Conservation (phyloP, 2,113 vertebrate genomes). For the Rhynchopsitta pachyrhyncha region DNA sequence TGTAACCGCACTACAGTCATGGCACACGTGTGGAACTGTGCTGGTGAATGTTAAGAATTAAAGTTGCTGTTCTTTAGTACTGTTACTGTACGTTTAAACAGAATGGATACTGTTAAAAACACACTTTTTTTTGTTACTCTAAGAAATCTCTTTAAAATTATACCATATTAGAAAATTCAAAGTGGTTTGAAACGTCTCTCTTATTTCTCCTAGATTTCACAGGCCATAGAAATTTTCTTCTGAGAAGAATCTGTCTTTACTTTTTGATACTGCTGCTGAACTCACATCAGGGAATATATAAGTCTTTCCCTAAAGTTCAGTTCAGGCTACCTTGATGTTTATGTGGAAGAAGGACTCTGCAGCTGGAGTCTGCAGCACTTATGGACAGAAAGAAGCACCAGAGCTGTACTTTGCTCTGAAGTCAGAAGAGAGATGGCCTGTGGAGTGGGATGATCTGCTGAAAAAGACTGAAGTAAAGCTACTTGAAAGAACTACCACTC, state of each 20-base stretch:
- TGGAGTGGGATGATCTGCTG: slow-evolving; percentile 24
- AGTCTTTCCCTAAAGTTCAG: slow-evolving; percentile 69
- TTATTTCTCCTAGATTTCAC: slow-evolving; percentile 85
- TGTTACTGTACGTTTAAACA: background rate
- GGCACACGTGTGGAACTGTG: background rate
- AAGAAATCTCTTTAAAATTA: background rate
- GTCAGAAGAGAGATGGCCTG: slow-evolving; percentile 33
- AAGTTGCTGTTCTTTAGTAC: background rate
- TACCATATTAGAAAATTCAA: background rate
- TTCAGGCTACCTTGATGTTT: slow-evolving; percentile 55
- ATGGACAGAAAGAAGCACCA: background rate
- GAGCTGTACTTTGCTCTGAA: slow-evolving; percentile 23
- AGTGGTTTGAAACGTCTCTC: background rate
- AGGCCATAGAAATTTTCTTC: slow-evolving; percentile 98
- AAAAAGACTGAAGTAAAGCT: slow-evolving; percentile 49
- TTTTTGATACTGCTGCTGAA: slow-evolving; percentile 83
- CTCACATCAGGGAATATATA: slow-evolving; percentile 67
- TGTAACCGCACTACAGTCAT: background rate
- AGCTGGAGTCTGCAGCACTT: slow-evolving; percentile 38
- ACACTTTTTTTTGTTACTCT: no score
- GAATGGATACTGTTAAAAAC: background rate
- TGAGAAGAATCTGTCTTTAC: slow-evolving; percentile 93
- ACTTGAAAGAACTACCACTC: slow-evolving; percentile 65
- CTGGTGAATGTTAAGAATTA: background rate
- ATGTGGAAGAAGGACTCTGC: slow-evolving; percentile 43